Evolutionary conservation across 1,140 invertebrate species (phyloP).

Genomic region (Drosophila simulans): DNA sequence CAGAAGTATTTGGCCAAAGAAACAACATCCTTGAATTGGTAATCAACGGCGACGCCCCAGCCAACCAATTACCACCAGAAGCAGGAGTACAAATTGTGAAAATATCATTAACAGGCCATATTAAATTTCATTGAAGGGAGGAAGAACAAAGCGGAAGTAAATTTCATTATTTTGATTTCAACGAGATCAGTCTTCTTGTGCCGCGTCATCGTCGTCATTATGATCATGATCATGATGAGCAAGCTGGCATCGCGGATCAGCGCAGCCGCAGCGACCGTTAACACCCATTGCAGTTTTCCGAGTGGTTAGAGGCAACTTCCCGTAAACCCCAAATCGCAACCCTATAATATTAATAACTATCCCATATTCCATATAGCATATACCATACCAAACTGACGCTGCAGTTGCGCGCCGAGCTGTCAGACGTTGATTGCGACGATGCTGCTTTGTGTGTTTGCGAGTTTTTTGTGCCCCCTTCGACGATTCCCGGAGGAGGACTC

Average conservation of each 20-base stretch:
- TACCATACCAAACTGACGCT: slow-evolving; percentile 27
- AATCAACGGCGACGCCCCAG: slow-evolving; percentile 27
- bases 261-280: slow-evolving; percentile 44
- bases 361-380: neutral
- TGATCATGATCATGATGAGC: slow-evolving; percentile 35
- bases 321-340: slow-evolving; percentile 61
- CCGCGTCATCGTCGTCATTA: slow-evolving; percentile 48
- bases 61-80: slow-evolving; percentile 4
- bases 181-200: slow-evolving; percentile 48
- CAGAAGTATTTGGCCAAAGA: slow-evolving; percentile 1
- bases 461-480: slow-evolving; percentile 32
- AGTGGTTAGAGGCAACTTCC: slow-evolving; percentile 15
- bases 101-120: slow-evolving; percentile 31
- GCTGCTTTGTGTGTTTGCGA: slow-evolving; percentile 49
- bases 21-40: slow-evolving; percentile 1
- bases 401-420: slow-evolving; percentile 51
- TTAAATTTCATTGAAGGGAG: slow-evolving; percentile 34
- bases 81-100: slow-evolving; percentile 11
- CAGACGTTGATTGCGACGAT: slow-evolving; percentile 44
- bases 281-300: slow-evolving; percentile 57
- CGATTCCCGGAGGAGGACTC: slow-evolving; percentile 25
- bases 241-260: slow-evolving; percentile 28
- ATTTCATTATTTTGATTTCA: slow-evolving; percentile 61
- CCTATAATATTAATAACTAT: slow-evolving; percentile 47
- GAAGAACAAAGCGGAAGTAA: slow-evolving; percentile 44